These are phyloP conservation scores for Homalodisca vitripennis DNA, from an alignment of 1,140 invertebrate species.

Conservation along the genomic window DNA sequence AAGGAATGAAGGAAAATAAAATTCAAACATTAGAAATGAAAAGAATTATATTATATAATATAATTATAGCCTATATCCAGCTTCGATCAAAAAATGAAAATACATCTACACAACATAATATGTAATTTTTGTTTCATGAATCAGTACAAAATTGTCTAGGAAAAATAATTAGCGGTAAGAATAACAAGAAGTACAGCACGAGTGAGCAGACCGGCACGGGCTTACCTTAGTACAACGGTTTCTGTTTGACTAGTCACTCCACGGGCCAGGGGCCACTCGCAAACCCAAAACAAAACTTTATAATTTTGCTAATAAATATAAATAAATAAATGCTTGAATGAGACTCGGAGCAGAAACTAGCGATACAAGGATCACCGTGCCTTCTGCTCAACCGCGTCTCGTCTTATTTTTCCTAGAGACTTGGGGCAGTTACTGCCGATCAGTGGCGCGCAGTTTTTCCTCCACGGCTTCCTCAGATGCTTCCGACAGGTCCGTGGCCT, in stretches of 20 bases:
- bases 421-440: conserved; percentile 71
- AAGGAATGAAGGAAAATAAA: not conserved
- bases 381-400: not conserved
- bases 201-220: not conserved
- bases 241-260: conserved; percentile 14
- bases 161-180: conserved; percentile 25
- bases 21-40: conserved; percentile 24
- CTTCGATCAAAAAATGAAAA: conserved; percentile 28
- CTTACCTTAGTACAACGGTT: not conserved
- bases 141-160: conserved; percentile 28
- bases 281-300: not conserved
- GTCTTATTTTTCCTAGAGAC: conserved; percentile 29
- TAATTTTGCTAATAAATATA: conserved; percentile 13
- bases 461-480: conserved; percentile 88
- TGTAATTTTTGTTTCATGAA: conserved; percentile 25
- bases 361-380: not conserved
- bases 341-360: not conserved
- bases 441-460: conserved; percentile 87
- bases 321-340: conserved; percentile 27
- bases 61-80: conserved; percentile 22
- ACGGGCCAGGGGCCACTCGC: too few relatives aligned
- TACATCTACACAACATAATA: conserved; percentile 30
- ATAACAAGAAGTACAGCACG: conserved; percentile 20
- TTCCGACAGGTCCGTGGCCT: conserved; percentile 87
- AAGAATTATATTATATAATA: conserved; percentile 31